Evolutionary conservation across 2,113 vertebrate genomes (phyloP).

Genomic region (Myiozetetes cayanensis): DNA sequence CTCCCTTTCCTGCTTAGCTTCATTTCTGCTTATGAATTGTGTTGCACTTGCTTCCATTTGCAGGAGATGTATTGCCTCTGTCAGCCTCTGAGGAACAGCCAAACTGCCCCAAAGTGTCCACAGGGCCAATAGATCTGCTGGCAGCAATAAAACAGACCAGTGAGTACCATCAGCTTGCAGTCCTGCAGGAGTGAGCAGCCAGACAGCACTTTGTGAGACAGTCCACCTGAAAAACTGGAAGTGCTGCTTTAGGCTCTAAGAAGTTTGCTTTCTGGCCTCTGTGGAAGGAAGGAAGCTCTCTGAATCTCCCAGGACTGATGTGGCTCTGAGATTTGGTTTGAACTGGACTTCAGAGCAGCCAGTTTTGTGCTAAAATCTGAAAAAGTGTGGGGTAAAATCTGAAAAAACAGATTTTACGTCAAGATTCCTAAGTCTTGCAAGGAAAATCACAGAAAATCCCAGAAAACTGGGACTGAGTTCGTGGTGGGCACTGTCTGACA

Average conservation of each 20-base stretch:
- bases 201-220: background rate
- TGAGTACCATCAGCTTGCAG: background rate
- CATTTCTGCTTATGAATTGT: constrained; percentile 19
- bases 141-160: background rate
- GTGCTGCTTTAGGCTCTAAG: background rate
- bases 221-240: background rate
- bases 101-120: background rate
- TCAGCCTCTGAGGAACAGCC: constrained; percentile 27
- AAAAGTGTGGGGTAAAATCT: background rate
- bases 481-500: background rate
- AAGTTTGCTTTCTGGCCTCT: background rate
- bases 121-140: background rate
- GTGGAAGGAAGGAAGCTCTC: background rate
- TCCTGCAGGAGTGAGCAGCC: background rate
- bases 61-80: background rate
- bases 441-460: background rate
- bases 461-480: background rate
- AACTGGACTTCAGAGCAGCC: background rate
- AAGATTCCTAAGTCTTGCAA: background rate
- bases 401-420: background rate
- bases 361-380: background rate
- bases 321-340: background rate
- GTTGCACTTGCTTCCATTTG: background rate
- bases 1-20: constrained; percentile 25
- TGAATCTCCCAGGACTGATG: background rate